phyloP scores from a whole-genome alignment of 2,113 vertebrate species.

The Clupea harengus region DNA sequence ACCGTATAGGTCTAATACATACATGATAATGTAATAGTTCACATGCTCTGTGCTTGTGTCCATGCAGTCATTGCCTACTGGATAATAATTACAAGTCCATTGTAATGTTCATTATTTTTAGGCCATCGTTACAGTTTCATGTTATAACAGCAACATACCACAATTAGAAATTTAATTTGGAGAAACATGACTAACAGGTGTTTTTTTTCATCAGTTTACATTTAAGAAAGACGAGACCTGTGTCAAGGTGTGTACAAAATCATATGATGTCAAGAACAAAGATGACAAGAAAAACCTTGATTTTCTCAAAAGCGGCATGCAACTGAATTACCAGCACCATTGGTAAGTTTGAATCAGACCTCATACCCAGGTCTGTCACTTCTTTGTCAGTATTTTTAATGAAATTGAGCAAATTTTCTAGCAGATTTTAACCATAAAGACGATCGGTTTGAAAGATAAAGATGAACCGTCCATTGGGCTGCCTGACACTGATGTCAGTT shows the following conservation, averaged over 20 bases:
- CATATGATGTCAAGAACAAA: constrained; percentile 50
- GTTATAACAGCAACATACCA: background rate
- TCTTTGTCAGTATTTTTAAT: background rate
- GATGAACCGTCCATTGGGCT: background rate
- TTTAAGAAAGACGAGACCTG: constrained; percentile 63
- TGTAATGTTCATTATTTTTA: too few relatives aligned
- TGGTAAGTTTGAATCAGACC: constrained; percentile 59
- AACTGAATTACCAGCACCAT: constrained; percentile 79
- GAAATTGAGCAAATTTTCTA: background rate
- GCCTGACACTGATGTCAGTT: background rate
- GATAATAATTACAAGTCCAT: too few relatives aligned
- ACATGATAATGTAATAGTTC: background rate
- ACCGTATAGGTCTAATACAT: background rate
- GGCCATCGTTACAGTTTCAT: background rate
- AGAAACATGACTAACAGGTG: background rate
- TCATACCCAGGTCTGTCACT: background rate
- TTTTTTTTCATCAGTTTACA: constrained; percentile 56
- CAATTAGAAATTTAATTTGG: background rate
- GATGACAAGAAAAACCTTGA: constrained; percentile 62
- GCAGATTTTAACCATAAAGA: background rate
- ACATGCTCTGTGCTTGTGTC: background rate
- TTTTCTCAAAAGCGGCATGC: constrained; percentile 77
- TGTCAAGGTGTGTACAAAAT: constrained; percentile 60
- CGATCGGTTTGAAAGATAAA: background rate
- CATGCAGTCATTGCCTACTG: background rate